phyloP scores from a whole-genome alignment of 2,113 vertebrate species.

The Tupaia chinensis region DNA sequence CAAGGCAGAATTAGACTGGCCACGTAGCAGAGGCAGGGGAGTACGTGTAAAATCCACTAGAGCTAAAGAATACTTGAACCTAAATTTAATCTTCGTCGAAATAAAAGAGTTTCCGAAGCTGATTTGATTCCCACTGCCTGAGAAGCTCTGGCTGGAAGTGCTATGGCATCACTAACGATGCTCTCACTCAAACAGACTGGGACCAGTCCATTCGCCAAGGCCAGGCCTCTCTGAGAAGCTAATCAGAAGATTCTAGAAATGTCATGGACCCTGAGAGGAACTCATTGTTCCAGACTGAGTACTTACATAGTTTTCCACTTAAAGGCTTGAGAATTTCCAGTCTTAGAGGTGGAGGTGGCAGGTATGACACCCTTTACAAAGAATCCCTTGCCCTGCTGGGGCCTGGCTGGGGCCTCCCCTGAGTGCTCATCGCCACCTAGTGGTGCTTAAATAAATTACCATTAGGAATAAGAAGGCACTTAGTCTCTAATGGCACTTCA shows the following conservation, averaged over 20 bases:
- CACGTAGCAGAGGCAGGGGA: background rate
- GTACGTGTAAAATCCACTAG: background rate
- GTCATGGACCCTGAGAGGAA: background rate
- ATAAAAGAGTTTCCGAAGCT: background rate
- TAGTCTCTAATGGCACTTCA: background rate
- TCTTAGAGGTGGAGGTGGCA: background rate
- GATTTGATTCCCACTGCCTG: background rate
- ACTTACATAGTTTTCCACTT: conserved; percentile 32
- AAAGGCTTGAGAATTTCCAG: conserved; percentile 47
- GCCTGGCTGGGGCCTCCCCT: background rate
- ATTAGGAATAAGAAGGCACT: background rate
- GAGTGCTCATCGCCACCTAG: conserved; percentile 27
- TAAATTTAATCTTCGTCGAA: background rate
- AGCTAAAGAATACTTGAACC: background rate
- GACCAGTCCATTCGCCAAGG: background rate
- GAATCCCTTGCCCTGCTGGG: background rate
- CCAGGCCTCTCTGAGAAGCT: background rate
- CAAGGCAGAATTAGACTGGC: background rate
- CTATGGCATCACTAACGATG: background rate
- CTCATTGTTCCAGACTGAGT: background rate
- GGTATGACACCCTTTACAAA: background rate
- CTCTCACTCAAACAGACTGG: background rate
- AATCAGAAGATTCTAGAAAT: conserved; percentile 3
- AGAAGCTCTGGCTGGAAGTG: background rate
- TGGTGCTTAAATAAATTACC: background rate